These are phyloP conservation scores for Poeciliopsis infans DNA, from an alignment of 2,797 vertebrate genomes.

Conservation along the genomic window DNA sequence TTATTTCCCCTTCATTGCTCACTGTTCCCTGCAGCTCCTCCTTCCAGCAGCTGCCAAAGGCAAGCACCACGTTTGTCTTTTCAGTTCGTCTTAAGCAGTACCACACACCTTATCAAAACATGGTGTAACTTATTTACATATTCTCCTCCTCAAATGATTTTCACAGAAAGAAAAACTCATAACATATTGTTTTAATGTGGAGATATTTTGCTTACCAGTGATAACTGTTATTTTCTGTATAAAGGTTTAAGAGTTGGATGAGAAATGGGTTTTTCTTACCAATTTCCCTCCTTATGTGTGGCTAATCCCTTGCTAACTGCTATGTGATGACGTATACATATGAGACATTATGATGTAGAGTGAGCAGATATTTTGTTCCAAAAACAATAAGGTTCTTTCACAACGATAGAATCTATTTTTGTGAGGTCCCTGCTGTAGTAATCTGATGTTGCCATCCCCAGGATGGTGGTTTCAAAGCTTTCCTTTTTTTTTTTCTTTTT, in stretches of 20 bases:
- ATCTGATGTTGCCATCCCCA: background rate
- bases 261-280: background rate
- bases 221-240: background rate
- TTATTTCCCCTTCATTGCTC: background rate
- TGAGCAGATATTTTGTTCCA: background rate
- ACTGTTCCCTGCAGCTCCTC: background rate
- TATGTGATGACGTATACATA: background rate
- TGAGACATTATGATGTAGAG: background rate
- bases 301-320: background rate
- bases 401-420: too few species aligned
- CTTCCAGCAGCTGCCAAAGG: conserved; percentile 1
- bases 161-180: background rate
- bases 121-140: background rate
- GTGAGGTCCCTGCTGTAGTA: too few species aligned
- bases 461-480: background rate
- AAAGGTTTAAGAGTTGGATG: background rate
- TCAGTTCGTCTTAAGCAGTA: background rate
- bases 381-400: too few species aligned
- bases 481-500: background rate
- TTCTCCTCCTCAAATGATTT: background rate
- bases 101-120: background rate
- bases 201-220: background rate
- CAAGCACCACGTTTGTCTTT: background rate
- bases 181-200: background rate
- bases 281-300: background rate